These are phyloP conservation scores for Formica selysi DNA, from an alignment of 1,140 invertebrate species.

Conservation along the genomic window DNA sequence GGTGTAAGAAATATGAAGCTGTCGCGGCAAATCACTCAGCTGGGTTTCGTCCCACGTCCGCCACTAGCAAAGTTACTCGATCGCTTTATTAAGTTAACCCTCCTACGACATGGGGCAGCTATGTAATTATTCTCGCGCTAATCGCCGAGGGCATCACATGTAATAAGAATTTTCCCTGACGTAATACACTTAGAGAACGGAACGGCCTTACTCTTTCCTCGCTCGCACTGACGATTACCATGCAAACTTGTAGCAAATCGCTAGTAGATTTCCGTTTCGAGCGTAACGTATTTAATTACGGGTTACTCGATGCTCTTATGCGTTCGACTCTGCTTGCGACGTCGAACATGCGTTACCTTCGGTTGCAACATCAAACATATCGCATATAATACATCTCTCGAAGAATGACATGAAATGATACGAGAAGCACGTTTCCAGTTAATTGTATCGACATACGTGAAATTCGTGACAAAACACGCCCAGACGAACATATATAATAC, in stretches of 20 bases:
- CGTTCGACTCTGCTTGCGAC: slow-evolving; percentile 25
- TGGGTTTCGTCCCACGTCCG: slow-evolving; percentile 17
- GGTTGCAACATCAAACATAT: slow-evolving; percentile 3
- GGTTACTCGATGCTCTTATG: slow-evolving; percentile 6
- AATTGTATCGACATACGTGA: slow-evolving; percentile 29
- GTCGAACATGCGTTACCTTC: neutral
- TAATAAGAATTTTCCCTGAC: slow-evolving; percentile 73
- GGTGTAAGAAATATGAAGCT: slow-evolving; percentile 42
- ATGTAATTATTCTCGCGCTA: slow-evolving; percentile 70
- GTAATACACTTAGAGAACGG: slow-evolving; percentile 40
- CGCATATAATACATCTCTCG: neutral
- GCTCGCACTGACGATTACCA: neutral
- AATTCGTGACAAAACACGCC: slow-evolving; percentile 55
- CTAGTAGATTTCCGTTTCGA: slow-evolving; percentile 18
- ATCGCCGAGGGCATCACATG: slow-evolving; percentile 73
- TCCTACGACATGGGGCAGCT: slow-evolving; percentile 44
- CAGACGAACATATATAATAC: slow-evolving; percentile 30
- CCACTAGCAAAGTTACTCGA: slow-evolving; percentile 22
- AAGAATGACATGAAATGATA: neutral
- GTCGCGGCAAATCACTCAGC: slow-evolving; percentile 35
- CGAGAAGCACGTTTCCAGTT: slow-evolving; percentile 19
- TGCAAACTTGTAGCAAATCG: slow-evolving; percentile 41
- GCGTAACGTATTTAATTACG: slow-evolving; percentile 46
- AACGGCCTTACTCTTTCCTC: slow-evolving; percentile 41
- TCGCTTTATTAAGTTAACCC: slow-evolving; percentile 74